Base-by-base conservation (phyloP, 2,888 invertebrate genomes). In the Catotricha subobsoleta region DNA sequence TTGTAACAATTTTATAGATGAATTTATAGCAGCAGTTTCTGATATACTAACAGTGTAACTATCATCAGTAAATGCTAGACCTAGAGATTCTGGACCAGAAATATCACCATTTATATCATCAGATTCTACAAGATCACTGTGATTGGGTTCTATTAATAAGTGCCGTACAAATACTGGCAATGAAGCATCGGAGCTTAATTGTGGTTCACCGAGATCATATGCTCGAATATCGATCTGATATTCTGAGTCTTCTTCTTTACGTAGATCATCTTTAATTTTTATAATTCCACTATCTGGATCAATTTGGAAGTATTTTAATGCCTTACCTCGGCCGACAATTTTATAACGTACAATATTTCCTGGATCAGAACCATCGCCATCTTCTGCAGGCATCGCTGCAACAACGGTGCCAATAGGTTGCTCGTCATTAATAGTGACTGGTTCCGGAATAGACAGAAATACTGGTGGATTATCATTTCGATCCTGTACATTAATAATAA, bases 391-490 rank as follows among this genome's bases (percentile, higher is more conserved):
- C 34, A 90, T 74, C 12, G 77, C 80, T 16, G 80, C 76, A 1
- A 91, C 79, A 2, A 77, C 67, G 2, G 80, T 78, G 16, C 90
- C 88, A 44, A 88, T 81, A 0, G 82, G 69, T 0, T 81, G 76
- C 27, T 84, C 79, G 52, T 87, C 88, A 51, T 84, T 83, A 10
- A 90, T 65, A 0, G 83, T 81, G 2, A 88, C 74, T 0, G 88
- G 84, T 40, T 81, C 76, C 0, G 84, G 79, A 0, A 83, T 74
- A 1, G 80, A 75, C 0, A 82, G 80, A 58, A 90, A 90, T 39
- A 86, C 77, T 6, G 90, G 90, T 0, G 86, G 76, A 49, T 86
- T 80, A 60, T 91, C 88, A 59, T 90, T 90, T 48, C 80, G 75
- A 57, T 90, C 90, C 72, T 84, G 62, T 1, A 64, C 63, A n/a